Base-by-base conservation (phyloP, 2,113 vertebrate species). In the pig (Sus scrofa) region DNA sequence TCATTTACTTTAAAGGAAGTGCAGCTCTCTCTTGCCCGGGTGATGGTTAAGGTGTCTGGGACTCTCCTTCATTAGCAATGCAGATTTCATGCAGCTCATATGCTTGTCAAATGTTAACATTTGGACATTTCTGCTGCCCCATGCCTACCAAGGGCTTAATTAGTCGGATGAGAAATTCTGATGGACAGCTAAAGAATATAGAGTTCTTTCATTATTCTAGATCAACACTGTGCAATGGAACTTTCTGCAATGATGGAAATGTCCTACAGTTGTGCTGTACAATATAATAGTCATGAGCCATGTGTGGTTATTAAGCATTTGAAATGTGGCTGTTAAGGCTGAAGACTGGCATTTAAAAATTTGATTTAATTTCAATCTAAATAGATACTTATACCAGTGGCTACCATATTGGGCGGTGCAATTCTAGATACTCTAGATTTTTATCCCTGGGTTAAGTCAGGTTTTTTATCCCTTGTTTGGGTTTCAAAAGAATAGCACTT, bases 401-500 rank as follows among this genome's bases (percentile, higher is more conserved):
- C 52, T 87, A 37, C 32, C 22, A 30, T 58, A 56, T 30, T 60
- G 32, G 62, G 85, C 34, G 71, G 63, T 6, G 52, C 5, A 44
- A 32, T 24, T 90, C 54, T 78, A 37, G 7, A 86, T 20, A 86
- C 6, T 75, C 44, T 95, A 39, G 67, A 70, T 82, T 93, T 93
- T 93, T 85, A 84, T 60, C 9, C 34, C 75, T 62, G 26, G 20
- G 52, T 85, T 62, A 58, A 67, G 11, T 84, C 67, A 91, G 68
- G 65, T 3, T n/a, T n/a, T n/a, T n/a, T 52, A 15, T 50, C n/a
- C 26, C 7, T 93, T 67, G n/a, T 96, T 92, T 50, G 37, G 27
- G 16, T 93, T 97, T 95, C 44, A 83, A 75, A 85, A 87, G 70
- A 92, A 90, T n/a, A 83, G 16, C 15, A 39, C 54, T 85, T 75